These are phyloP conservation scores for Mellivora capensis DNA, from an alignment of 2,113 vertebrate genomes.

Conservation along the genomic window DNA sequence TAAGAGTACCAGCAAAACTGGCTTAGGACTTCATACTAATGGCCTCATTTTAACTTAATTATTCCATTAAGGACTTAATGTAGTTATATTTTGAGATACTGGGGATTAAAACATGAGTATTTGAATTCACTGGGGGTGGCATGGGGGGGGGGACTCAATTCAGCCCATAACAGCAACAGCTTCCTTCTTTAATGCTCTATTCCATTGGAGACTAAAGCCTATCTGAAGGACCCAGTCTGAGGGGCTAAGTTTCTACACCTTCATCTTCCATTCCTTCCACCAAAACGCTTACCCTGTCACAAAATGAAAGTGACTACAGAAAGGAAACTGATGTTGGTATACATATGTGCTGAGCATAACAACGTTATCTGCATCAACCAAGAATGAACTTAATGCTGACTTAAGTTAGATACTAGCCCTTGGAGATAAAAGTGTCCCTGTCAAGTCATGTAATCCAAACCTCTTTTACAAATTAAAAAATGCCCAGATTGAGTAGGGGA, in stretches of 20 bases:
- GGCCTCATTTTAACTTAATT: neutral
- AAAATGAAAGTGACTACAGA: neutral
- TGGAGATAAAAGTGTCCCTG: neutral
- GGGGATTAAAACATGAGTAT: neutral
- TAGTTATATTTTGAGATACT: neutral
- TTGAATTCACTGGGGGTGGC: neutral
- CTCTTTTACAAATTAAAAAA: neutral
- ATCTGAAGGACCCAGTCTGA: neutral
- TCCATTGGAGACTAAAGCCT: neutral
- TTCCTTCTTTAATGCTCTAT: neutral
- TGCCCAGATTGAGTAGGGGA: neutral
- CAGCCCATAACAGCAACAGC: neutral
- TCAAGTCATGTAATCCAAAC: neutral
- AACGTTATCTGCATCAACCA: neutral
- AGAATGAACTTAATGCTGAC: neutral
- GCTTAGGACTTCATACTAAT: neutral
- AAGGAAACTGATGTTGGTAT: neutral
- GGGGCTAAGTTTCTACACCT: neutral
- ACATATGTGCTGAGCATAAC: neutral
- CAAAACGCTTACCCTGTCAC: neutral
- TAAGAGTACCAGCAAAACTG: neutral
- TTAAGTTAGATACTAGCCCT: neutral
- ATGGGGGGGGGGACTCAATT: rapidly evolving
- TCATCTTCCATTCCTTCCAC: neutral
- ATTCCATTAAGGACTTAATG: neutral